Percentiles rank a stretch among this genome's conserved stretches.
Conservation (phyloP, 2,888 invertebrate genomes). For the Cephus sareptanus region DNA sequence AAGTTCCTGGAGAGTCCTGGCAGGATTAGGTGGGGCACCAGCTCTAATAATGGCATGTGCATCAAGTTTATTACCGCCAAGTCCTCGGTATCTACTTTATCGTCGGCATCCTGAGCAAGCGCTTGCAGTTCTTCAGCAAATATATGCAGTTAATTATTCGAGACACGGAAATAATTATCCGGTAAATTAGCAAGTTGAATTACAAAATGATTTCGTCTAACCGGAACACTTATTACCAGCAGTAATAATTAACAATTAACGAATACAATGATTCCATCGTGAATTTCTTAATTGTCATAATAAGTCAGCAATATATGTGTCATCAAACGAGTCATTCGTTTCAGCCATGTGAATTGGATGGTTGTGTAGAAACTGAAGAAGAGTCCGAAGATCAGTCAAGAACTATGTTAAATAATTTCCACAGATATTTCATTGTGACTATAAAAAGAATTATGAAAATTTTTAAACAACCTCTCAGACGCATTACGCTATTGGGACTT, state of each 20-base stretch:
- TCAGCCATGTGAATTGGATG: constrained; percentile 27
- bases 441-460: constrained; percentile 26
- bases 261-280: background rate
- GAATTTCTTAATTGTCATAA: background rate
- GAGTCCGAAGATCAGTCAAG: constrained; percentile 7
- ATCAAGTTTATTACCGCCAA: constrained; percentile 63
- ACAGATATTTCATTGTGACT: constrained; percentile 23
- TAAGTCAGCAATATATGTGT: background rate
- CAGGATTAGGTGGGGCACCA: constrained; percentile 58
- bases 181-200: constrained; percentile 37
- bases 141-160: constrained; percentile 67
- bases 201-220: background rate
- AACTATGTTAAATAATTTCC: constrained; percentile 15
- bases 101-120: constrained; percentile 58
- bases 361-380: constrained; percentile 21
- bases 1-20: constrained; percentile 65
- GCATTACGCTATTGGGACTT: constrained; percentile 30
- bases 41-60: constrained; percentile 62
- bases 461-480: constrained; percentile 26
- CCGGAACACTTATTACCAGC: background rate
- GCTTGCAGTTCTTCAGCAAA: constrained; percentile 61
- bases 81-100: constrained; percentile 64
- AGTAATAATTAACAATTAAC: background rate
- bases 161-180: constrained; percentile 63
- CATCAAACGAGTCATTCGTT: background rate